Evolutionary conservation across 2,888 invertebrate genomes (phyloP).

Genomic region (Epistrophe grossulariae): DNA sequence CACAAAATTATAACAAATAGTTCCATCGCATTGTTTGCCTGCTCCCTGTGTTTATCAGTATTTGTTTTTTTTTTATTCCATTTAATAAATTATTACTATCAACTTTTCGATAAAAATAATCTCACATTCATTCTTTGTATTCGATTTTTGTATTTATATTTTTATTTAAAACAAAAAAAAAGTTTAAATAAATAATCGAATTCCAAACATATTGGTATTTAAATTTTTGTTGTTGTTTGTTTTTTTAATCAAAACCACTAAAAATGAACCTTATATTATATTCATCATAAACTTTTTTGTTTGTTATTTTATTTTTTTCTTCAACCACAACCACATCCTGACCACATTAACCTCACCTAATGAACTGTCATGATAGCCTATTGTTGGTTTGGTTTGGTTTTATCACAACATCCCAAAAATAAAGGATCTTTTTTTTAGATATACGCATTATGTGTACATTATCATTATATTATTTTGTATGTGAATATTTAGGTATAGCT

Average conservation of each 20-base stretch:
- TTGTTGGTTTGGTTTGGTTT: slow-evolving; percentile 28
- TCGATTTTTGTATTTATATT: background rate
- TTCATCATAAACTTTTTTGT: background rate
- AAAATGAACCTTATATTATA: slow-evolving; percentile 21
- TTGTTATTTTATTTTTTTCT: slow-evolving; percentile 14
- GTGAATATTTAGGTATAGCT: background rate
- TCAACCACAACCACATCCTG: slow-evolving; percentile 29
- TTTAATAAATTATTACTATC: slow-evolving; percentile 29
- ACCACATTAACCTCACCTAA: slow-evolving; percentile 63
- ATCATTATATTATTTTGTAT: background rate
- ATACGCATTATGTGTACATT: no score
- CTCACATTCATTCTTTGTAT: background rate
- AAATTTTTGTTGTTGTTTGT: background rate
- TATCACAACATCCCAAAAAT: background rate
- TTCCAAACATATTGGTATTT: slow-evolving; percentile 14
- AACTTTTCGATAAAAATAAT: slow-evolving; percentile 12
- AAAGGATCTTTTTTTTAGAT: background rate
- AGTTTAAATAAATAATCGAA: slow-evolving; percentile 15
- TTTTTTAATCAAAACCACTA: slow-evolving; percentile 19
- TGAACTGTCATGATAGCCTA: slow-evolving; percentile 56
- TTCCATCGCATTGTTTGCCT: background rate
- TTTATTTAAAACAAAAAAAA: background rate
- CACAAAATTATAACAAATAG: no score
- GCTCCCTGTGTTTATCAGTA: background rate
- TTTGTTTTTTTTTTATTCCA: background rate